Evolutionary conservation across 2,113 vertebrate species (phyloP).

Genomic region (Eolophus roseicapilla): DNA sequence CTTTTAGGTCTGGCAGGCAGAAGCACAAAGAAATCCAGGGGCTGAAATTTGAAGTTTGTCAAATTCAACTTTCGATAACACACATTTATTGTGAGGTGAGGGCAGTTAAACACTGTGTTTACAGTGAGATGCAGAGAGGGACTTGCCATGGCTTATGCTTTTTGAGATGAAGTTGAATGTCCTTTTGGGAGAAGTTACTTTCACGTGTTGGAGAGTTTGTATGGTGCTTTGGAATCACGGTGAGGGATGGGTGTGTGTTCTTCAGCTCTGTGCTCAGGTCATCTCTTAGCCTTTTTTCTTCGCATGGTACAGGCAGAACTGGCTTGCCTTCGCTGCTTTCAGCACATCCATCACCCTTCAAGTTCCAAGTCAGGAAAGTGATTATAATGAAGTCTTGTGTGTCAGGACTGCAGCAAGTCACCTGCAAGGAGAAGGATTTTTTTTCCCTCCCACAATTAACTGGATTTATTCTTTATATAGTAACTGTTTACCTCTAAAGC

Average conservation of each 20-base stretch:
- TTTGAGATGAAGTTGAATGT: background rate
- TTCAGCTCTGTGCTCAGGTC: background rate
- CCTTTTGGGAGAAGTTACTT: background rate
- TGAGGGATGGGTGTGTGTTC: background rate
- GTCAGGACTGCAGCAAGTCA: background rate
- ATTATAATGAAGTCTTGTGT: background rate
- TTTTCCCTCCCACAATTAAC: background rate
- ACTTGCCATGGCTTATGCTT: background rate
- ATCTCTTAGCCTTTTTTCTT: background rate
- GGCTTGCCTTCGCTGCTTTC: background rate
- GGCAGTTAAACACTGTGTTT: background rate
- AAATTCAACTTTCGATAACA: background rate
- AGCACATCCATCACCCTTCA: background rate
- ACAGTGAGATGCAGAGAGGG: background rate
- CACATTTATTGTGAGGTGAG: background rate
- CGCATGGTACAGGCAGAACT: background rate
- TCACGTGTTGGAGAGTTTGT: background rate
- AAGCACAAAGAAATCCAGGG: background rate
- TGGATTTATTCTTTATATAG: background rate
- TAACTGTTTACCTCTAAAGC: background rate
- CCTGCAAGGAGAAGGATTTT: background rate
- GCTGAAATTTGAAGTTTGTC: background rate
- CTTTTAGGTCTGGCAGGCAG: background rate
- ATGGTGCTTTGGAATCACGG: accelerated
- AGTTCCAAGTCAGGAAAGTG: background rate